These are phyloP conservation scores for Archips crataeganus DNA, from an alignment of 2,888 invertebrate species.

Conservation along the genomic window DNA sequence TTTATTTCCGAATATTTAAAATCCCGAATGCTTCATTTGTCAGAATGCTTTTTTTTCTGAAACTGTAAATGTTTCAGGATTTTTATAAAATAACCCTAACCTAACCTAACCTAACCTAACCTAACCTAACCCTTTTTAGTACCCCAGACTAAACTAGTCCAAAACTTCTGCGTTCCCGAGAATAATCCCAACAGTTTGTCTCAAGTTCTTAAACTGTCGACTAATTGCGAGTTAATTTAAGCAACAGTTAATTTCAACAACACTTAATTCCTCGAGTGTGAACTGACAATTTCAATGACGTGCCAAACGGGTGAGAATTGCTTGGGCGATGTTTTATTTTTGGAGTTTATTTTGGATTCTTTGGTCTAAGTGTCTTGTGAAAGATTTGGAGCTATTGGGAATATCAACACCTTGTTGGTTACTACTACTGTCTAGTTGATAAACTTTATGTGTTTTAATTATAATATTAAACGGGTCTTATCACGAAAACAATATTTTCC, in stretches of 20 bases:
- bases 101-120: too few species aligned
- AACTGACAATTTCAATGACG: constrained; percentile 22
- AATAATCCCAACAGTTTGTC: constrained; percentile 11
- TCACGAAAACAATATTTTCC: too few species aligned
- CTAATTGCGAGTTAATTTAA: constrained; percentile 5
- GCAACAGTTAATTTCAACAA: constrained; percentile 6
- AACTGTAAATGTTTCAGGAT: too few species aligned
- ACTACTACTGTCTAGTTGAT: not conserved
- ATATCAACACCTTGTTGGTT: not conserved
- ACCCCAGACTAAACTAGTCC: not conserved
- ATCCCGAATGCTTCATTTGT: too few species aligned
- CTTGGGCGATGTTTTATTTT: not conserved
- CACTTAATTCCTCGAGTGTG: constrained; percentile 10
- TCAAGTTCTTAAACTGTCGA: constrained; percentile 5
- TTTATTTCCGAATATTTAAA: too few species aligned
- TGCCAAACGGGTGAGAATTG: constrained; percentile 1
- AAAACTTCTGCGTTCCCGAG: not conserved
- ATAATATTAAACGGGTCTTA: too few species aligned
- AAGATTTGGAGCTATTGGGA: not conserved
- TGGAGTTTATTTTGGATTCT: not conserved
- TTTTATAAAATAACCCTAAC: too few species aligned
- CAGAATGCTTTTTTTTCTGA: too few species aligned
- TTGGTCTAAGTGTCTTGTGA: constrained; percentile 13
- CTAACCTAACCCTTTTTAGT: not conserved
- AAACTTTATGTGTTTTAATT: not conserved